Conservation (phyloP, 1,140 invertebrate genomes). For the Nebria ingens region DNA sequence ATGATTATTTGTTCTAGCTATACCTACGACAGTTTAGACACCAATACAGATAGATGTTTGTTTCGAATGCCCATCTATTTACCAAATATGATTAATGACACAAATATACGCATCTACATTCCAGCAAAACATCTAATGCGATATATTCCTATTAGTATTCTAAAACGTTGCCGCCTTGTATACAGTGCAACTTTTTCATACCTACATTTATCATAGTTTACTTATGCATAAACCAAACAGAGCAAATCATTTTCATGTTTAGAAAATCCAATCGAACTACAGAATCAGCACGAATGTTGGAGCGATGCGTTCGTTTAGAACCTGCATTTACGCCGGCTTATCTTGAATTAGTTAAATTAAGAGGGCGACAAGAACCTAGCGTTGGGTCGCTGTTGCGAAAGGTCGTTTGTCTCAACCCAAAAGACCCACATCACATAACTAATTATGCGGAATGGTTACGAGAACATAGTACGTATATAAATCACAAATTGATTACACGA, state of each 20-base stretch:
- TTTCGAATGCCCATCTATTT: neutral
- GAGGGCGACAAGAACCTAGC: conserved; percentile 38
- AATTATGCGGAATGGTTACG: conserved; percentile 57
- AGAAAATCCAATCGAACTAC: conserved; percentile 54
- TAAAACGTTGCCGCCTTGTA: no score
- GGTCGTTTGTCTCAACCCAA: conserved; percentile 49
- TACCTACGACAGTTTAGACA: neutral
- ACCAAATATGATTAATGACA: conserved; percentile 10
- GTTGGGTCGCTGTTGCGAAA: conserved; percentile 42
- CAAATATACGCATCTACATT: no score
- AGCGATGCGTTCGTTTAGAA: conserved; percentile 52
- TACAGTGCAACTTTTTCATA: no score
- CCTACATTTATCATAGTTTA: no score
- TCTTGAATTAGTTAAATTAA: conserved; percentile 49
- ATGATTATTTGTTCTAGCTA: no score
- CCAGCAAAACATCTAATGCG: no score
- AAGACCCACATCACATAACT: conserved; percentile 54
- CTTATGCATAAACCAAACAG: no score
- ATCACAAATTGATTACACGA: neutral
- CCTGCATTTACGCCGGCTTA: conserved; percentile 56
- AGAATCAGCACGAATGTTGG: conserved; percentile 55
- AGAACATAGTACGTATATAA: conserved; percentile 45
- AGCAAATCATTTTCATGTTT: neutral
- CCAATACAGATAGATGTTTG: neutral
- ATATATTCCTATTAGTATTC: no score